Conservation (phyloP, 2,797 vertebrate genomes). For the Gambelia wislizenii region DNA sequence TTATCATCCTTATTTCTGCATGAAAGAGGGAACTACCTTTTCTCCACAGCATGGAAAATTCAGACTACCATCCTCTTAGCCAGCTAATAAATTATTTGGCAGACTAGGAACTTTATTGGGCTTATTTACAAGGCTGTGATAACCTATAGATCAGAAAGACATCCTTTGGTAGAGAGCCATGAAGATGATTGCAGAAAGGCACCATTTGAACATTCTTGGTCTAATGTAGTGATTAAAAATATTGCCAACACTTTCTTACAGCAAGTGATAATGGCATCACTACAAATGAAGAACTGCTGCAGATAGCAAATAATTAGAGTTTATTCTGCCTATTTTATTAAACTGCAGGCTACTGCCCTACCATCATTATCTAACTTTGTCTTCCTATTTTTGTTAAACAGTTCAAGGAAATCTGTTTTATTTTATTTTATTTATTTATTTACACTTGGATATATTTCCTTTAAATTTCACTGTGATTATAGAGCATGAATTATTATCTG, state of each 20-base stretch:
- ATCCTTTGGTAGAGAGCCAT: not conserved
- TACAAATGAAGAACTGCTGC: not conserved
- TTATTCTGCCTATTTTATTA: not conserved
- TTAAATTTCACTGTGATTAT: not conserved
- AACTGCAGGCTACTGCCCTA: not conserved
- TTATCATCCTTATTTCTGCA: not conserved
- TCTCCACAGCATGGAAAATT: not conserved
- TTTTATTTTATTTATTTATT: not conserved
- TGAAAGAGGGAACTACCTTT: not conserved
- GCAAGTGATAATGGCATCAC: not conserved
- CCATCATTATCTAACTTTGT: not conserved
- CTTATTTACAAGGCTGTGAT: not conserved
- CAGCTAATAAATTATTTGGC: not conserved
- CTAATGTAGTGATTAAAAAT: not conserved
- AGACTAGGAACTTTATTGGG: not conserved
- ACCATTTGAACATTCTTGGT: not conserved
- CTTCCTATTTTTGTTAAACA: not conserved
- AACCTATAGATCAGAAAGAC: not conserved
- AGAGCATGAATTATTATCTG: too few relatives aligned
- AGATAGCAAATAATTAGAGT: conserved; percentile 14
- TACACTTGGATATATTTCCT: not conserved
- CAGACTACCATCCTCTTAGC: not conserved
- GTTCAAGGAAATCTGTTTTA: not conserved
- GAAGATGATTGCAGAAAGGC: not conserved
- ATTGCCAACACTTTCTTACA: not conserved